Conservation (phyloP, 2,797 vertebrate genomes). For the Hydrophis major region DNA sequence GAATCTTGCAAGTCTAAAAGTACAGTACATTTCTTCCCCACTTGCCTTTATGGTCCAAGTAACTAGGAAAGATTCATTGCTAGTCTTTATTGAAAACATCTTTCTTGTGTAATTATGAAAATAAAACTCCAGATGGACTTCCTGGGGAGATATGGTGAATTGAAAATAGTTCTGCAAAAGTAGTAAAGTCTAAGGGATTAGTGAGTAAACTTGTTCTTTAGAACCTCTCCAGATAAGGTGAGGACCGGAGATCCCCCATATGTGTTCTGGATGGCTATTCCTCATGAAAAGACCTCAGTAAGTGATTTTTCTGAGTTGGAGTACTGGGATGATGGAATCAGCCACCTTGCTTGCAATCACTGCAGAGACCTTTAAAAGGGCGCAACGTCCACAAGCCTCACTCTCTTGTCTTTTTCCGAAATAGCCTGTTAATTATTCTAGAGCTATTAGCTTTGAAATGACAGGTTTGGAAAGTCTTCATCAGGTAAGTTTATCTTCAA, state of each 20-base stretch:
- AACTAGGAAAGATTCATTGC: background rate
- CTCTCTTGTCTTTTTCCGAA: background rate
- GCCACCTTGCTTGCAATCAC: background rate
- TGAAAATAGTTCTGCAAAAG: background rate
- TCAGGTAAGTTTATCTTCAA: background rate
- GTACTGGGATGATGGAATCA: background rate
- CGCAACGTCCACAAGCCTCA: background rate
- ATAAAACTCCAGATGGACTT: constrained; percentile 40
- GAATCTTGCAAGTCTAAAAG: background rate
- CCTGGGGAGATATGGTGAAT: background rate
- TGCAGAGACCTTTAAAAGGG: background rate
- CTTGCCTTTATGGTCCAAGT: background rate
- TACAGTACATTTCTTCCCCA: background rate
- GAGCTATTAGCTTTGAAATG: background rate
- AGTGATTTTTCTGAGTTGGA: background rate
- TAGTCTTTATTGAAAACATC: constrained; percentile 49
- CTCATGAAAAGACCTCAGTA: background rate
- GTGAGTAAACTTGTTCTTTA: background rate
- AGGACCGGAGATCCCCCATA: background rate
- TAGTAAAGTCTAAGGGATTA: background rate
- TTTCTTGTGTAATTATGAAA: constrained; percentile 57
- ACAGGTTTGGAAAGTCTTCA: background rate
- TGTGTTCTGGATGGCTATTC: background rate
- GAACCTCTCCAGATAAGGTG: background rate
- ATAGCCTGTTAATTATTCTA: background rate